Percentiles rank a stretch among this genome's conserved stretches.
phyloP scores from a whole-genome alignment of 1,140 invertebrate genomes.

The Zaprionus capensis region DNA sequence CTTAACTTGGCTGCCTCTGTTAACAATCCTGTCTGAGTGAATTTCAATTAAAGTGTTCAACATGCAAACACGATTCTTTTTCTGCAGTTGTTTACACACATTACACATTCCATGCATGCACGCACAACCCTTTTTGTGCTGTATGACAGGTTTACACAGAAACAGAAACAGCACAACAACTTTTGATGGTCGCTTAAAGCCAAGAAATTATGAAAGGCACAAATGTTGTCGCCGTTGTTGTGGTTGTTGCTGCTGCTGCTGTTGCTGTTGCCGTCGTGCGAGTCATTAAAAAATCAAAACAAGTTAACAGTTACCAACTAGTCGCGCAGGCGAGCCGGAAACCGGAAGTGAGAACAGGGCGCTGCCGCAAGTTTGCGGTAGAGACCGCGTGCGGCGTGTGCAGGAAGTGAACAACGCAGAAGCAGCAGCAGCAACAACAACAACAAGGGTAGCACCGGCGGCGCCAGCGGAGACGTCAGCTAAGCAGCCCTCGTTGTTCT shows the following conservation, averaged over 20 bases:
- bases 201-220: constrained; percentile 50
- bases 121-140: constrained; percentile 2
- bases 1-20: background rate
- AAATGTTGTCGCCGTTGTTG: constrained; percentile 56
- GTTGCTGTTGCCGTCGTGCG: constrained; percentile 51
- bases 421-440: constrained; percentile 10
- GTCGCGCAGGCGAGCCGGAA: constrained; percentile 59
- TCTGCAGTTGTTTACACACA: constrained; percentile 3
- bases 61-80: background rate
- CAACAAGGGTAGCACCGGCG: constrained; percentile 4
- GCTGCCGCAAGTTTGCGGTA: constrained; percentile 77
- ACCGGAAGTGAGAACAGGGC: constrained; percentile 77
- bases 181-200: constrained; percentile 45
- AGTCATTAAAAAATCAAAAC: constrained; percentile 83
- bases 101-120: background rate
- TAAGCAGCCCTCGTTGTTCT: constrained; percentile 20
- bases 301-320: constrained; percentile 74
- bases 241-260: constrained; percentile 7
- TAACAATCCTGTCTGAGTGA: background rate
- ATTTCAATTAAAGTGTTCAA: constrained; percentile 4
- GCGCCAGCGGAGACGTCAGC: constrained; percentile 23
- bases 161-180: background rate
- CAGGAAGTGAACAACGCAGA: constrained; percentile 60
- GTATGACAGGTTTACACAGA: constrained; percentile 19
- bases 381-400: constrained; percentile 58